phyloP scores from a whole-genome alignment of 2,797 vertebrate genomes.

The Eleutherodactylus coqui region DNA sequence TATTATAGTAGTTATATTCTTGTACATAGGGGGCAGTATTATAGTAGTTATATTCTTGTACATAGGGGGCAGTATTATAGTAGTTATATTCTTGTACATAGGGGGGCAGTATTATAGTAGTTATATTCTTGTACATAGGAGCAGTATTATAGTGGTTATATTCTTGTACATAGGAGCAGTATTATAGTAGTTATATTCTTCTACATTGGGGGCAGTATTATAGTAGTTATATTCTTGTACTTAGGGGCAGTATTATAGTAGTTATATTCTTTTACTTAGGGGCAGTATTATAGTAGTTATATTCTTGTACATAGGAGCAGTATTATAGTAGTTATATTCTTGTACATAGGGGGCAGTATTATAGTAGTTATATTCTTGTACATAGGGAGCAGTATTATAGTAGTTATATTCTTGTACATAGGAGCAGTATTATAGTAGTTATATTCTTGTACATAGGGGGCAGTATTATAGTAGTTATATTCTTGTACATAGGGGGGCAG shows the following conservation, averaged over 20 bases:
- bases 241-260: slow-evolving; percentile 7
- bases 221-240: slow-evolving; percentile 9
- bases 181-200: slow-evolving; percentile 9
- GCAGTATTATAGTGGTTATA: not conserved
- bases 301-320: slow-evolving; percentile 16
- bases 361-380: slow-evolving; percentile 29
- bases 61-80: slow-evolving; percentile 4
- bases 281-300: slow-evolving; percentile 24
- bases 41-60: slow-evolving; percentile 12
- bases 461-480: slow-evolving; percentile 8
- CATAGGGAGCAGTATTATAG: slow-evolving; percentile 1
- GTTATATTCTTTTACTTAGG: not conserved
- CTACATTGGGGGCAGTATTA: not conserved
- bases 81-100: slow-evolving; percentile 3
- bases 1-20: slow-evolving; percentile 19
- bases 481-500: not conserved
- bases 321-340: slow-evolving; percentile 23
- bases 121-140: not conserved
- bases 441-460: slow-evolving; percentile 1
- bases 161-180: not conserved
- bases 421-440: not conserved
- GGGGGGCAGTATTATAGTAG: not conserved
- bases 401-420: not conserved
- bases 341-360: slow-evolving; percentile 10
- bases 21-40: not conserved